These are phyloP conservation scores for Pseudocheirus occidentalis DNA, from an alignment of 2,797 vertebrate species.

Conservation along the genomic window DNA sequence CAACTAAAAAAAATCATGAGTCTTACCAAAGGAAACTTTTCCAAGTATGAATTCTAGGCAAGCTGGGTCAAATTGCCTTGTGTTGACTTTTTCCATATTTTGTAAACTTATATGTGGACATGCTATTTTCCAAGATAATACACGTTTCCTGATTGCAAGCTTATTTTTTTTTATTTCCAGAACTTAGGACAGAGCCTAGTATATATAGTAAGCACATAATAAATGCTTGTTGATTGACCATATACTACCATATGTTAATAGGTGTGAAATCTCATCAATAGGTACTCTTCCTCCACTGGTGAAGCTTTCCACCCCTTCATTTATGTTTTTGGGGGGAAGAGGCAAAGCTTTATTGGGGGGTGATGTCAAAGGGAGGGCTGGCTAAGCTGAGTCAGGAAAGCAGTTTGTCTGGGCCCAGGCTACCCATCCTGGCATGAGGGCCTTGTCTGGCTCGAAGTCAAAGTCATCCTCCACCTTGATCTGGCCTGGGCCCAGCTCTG, in stretches of 20 bases:
- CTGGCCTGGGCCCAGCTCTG: constrained; percentile 71
- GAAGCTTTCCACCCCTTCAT: not conserved
- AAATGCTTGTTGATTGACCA: not conserved
- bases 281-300: not conserved
- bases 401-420: constrained; percentile 78
- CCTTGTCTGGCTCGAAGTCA: constrained; percentile 79
- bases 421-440: constrained; percentile 79
- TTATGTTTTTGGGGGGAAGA: too few species aligned
- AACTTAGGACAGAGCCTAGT: not conserved
- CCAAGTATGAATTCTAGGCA: not conserved
- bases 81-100: not conserved
- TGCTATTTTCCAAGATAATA: not conserved
- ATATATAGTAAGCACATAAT: not conserved
- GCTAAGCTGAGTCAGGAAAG: constrained; percentile 80
- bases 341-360: constrained; percentile 54
- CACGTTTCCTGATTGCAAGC: not conserved
- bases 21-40: not conserved
- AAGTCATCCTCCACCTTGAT: constrained; percentile 83
- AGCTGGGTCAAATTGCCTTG: not conserved
- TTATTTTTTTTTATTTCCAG: not conserved
- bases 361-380: constrained; percentile 79
- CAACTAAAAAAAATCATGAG: not conserved
- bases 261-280: not conserved
- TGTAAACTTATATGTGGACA: not conserved
- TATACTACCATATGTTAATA: not conserved